These are phyloP conservation scores for Rhyzopertha dominica DNA, from an alignment of 1,140 invertebrate genomes.

Conservation along the genomic window DNA sequence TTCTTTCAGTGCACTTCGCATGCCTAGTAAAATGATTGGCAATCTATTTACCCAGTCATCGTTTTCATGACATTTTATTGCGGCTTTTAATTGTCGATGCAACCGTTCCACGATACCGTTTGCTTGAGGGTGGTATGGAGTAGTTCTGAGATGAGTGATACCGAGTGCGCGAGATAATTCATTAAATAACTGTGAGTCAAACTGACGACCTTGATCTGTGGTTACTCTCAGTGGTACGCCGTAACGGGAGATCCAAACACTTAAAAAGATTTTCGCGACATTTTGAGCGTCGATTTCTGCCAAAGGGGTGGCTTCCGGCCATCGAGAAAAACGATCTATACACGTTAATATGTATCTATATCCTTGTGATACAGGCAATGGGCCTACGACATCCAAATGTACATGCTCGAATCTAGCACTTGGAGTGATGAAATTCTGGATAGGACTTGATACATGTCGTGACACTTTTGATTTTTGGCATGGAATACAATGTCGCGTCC, in stretches of 20 bases:
- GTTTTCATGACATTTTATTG: too few relatives aligned
- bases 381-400: constrained; percentile 46
- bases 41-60: too few relatives aligned
- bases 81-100: constrained; percentile 27
- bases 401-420: constrained; percentile 32
- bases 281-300: constrained; percentile 34
- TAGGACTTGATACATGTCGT: constrained; percentile 17
- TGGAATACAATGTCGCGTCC: constrained; percentile 22
- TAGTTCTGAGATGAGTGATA: constrained; percentile 26
- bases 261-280: constrained; percentile 33
- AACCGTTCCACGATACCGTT: constrained; percentile 32
- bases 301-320: constrained; percentile 42
- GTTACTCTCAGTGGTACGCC: constrained; percentile 31
- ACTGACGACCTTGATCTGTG: constrained; percentile 41
- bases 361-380: constrained; percentile 29
- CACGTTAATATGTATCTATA: constrained; percentile 37
- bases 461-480: constrained; percentile 34
- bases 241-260: constrained; percentile 32
- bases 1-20: too few relatives aligned
- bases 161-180: constrained; percentile 27
- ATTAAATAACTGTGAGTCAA: constrained; percentile 29
- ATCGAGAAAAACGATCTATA: constrained; percentile 43
- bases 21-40: too few relatives aligned
- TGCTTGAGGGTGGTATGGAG: constrained; percentile 37
- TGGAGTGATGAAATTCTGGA: constrained; percentile 13